Conservation (phyloP, 2,113 vertebrate genomes). For the Dryoscopus gambensis region DNA sequence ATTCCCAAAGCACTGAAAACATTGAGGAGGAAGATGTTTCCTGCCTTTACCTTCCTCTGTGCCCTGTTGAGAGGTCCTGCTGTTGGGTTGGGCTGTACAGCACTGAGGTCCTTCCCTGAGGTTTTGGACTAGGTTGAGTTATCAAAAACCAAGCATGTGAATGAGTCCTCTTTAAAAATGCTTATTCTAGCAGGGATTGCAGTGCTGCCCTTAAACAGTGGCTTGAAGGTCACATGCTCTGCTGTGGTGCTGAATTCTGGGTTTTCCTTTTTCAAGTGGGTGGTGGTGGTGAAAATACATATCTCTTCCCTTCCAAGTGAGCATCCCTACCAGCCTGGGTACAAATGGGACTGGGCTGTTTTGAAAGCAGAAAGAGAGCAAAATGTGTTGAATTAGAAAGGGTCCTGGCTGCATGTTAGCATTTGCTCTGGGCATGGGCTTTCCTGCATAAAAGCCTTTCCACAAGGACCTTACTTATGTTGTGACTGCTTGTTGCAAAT, state of each 20-base stretch:
- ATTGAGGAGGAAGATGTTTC: not conserved
- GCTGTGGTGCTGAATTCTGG: not conserved
- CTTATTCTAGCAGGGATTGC: not conserved
- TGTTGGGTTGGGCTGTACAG: not conserved
- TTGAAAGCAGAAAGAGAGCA: not conserved
- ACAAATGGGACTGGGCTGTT: not conserved
- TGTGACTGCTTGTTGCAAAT: not conserved
- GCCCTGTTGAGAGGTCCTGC: not conserved
- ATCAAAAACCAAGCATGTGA: not conserved
- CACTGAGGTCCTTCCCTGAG: not conserved
- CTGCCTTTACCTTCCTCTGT: not conserved
- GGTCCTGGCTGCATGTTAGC: not conserved
- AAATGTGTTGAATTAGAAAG: not conserved
- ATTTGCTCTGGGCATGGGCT: not conserved
- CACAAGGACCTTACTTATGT: not conserved
- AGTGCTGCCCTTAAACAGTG: not conserved
- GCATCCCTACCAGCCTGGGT: fast-evolving
- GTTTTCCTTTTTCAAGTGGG: not conserved
- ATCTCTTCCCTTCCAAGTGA: not conserved
- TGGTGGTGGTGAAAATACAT: not conserved
- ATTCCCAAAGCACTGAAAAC: not conserved
- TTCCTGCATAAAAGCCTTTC: not conserved
- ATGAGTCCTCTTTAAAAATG: not conserved
- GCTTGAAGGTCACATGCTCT: not conserved
- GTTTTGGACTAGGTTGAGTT: not conserved